Evolutionary conservation across 1,140 invertebrate species (phyloP).

Genomic region (Aleiodes sp.): DNA sequence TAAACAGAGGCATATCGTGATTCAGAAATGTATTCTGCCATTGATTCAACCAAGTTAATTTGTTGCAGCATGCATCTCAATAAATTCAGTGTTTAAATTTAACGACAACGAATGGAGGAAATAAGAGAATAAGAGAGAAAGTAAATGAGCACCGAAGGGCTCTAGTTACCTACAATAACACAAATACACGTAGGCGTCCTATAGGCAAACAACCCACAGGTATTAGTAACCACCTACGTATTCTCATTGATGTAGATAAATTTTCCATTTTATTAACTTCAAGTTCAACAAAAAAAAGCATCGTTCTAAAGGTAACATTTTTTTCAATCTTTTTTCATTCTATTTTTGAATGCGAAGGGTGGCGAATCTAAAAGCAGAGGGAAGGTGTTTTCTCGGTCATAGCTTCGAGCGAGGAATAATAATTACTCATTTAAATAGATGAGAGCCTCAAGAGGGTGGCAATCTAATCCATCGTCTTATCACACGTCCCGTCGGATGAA

Average conservation of each 20-base stretch:
- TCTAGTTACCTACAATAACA: constrained; percentile 9
- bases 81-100: not conserved
- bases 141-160: no score
- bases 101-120: not conserved
- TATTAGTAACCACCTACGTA: not conserved
- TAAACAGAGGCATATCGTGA: no score
- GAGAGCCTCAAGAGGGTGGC: constrained; percentile 5
- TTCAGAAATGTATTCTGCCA: not conserved
- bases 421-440: constrained; percentile 33
- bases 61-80: not conserved
- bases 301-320: not conserved
- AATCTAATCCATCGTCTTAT: constrained; percentile 34
- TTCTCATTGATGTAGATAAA: constrained; percentile 11
- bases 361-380: not conserved
- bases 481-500: constrained; percentile 11
- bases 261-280: not conserved
- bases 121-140: not conserved
- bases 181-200: not conserved
- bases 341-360: no score
- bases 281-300: not conserved
- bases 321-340: no score
- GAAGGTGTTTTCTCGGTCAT: not conserved
- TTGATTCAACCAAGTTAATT: not conserved
- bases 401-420: constrained; percentile 18
- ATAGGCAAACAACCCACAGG: not conserved